Base-by-base conservation (phyloP, 2,888 invertebrate species). In the Saturnia japonica region DNA sequence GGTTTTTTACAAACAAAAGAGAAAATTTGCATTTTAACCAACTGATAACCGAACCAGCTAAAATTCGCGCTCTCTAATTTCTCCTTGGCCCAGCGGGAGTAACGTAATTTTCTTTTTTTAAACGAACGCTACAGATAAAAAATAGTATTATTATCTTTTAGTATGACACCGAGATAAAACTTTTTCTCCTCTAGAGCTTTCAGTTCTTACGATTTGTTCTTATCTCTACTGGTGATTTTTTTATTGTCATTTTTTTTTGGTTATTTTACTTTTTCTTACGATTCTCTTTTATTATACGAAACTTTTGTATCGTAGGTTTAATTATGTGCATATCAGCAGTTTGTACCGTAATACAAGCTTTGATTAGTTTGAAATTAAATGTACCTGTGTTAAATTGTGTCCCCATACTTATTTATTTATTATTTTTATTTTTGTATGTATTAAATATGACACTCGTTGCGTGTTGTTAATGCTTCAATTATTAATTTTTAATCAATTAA, bases 21-120 rank as follows among this genome's bases (percentile, higher is more conserved):
- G 83, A 85, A 86, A 88, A 91, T 93, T 93, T 92, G 88, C 93
- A 93, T 91, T 91, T 91, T 91, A 91, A 91, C 88, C 86, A 89
- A 88, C 89, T 88, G 89, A 91, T 91, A 90, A 91, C 90, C 87
- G 85, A 84, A 82, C 85, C 81, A 83, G 84, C 83, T 81, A 84
- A 79, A 81, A 85, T 81, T 78, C 76, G 82, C 78, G 82, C 80
- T 82, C 83, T 86, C 82, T 88, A 87, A 89, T 89, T 88, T 88
- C 82, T 81, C 80, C 79, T 81, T 80, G 84, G 84, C 80, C 78
- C 81, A 77, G 78, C 80, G 78, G 77, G 84, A 86, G 85, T 85
- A 84, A 82, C 80, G 83, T 85, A 85, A 86, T 88, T 89, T 88
- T 84, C 83, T 84, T 84, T 86, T n/a, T 84, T 86, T 82, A 77